Evolutionary conservation across 53 echinoderm and acorn worm species (phyloP), one percentile per base, ranked within the genome.

Genomic region (Stichopus horrens): DNA sequence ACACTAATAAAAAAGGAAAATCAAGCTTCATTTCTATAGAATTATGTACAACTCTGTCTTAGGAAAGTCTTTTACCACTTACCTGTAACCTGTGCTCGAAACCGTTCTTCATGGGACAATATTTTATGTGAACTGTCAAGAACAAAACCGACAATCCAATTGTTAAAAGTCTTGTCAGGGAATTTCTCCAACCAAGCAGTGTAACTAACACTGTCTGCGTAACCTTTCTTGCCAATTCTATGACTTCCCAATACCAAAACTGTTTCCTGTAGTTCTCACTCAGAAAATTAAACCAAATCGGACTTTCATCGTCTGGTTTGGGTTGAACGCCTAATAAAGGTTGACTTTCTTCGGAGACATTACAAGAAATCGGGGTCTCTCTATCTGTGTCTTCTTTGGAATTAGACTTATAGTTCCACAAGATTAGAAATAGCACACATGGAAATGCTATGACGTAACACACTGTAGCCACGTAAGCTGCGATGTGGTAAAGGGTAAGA

Each of bases 191-290:
- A 23, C 76, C 76, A 53, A 76, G 53, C 37, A 76, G 53, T 53
- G 76, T 76, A 10, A 76, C 53, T 13, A 76, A 7, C 37, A 76
- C 53, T 23, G 76, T 76, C 76, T 76, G 76, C 4, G 53, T 53
- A 9, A 76, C 76, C 76, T 76, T 76, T 51, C 76, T 76, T 6
- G 53, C 10, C 76, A 76, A 53, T 16, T 76, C 76, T 11, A 76
- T 53, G 53, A 76, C 16, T 16, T 76, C 76, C 76, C 76, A 76
- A 16, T 76, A 76, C 76, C 76, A 76, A 23, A 76, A 76, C 76
- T 76, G 8, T 11, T 20, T 53, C 76, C 23, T 76, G 37, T 76
- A 76, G 21, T 76, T 76, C 53, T 76, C 76, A 76, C 76, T 23
- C 23, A 76, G 76, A 53, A 76, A 76, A 76, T 76, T 53, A 9